phyloP scores from a whole-genome alignment of 2,888 invertebrate species.

The Lacanobia wlatinum region DNA sequence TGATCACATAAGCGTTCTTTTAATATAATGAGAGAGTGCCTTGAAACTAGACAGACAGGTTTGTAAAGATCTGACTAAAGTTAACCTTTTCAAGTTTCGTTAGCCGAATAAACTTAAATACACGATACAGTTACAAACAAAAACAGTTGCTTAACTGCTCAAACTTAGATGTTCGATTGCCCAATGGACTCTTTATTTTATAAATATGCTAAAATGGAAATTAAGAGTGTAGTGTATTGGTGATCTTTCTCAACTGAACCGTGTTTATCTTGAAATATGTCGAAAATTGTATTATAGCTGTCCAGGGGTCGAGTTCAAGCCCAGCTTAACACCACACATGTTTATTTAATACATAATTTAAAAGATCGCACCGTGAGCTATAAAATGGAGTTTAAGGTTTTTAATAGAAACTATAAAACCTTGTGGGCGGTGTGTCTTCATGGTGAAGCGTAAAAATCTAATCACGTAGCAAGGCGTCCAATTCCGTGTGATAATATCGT shows the following conservation, averaged over 20 bases:
- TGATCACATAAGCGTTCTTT: neutral
- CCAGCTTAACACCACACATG: constrained; percentile 35
- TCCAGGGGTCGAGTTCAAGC: constrained; percentile 51
- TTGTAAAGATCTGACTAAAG: constrained; percentile 9
- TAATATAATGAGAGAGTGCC: neutral
- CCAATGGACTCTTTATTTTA: constrained; percentile 35
- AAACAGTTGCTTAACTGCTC: constrained; percentile 41
- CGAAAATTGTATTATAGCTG: constrained; percentile 41
- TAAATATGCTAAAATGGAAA: constrained; percentile 49
- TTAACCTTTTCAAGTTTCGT: constrained; percentile 18
- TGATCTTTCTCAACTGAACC: constrained; percentile 37
- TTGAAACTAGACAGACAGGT: constrained; percentile 3
- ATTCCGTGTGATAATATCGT: constrained; percentile 69
- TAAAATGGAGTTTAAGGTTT: constrained; percentile 56
- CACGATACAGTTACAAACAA: constrained; percentile 24
- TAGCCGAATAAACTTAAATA: constrained; percentile 23
- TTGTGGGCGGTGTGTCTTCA: constrained; percentile 55
- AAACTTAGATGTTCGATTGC: constrained; percentile 28
- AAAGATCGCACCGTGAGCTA: constrained; percentile 44
- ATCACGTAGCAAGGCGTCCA: constrained; percentile 68
- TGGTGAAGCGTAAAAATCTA: constrained; percentile 68
- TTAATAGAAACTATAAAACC: constrained; percentile 57
- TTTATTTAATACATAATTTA: constrained; percentile 57
- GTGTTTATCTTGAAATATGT: constrained; percentile 52
- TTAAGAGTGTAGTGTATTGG: constrained; percentile 16